These are phyloP conservation scores for Globodera rostochiensis DNA, from an alignment of 1,140 invertebrate species.

Conservation along the genomic window DNA sequence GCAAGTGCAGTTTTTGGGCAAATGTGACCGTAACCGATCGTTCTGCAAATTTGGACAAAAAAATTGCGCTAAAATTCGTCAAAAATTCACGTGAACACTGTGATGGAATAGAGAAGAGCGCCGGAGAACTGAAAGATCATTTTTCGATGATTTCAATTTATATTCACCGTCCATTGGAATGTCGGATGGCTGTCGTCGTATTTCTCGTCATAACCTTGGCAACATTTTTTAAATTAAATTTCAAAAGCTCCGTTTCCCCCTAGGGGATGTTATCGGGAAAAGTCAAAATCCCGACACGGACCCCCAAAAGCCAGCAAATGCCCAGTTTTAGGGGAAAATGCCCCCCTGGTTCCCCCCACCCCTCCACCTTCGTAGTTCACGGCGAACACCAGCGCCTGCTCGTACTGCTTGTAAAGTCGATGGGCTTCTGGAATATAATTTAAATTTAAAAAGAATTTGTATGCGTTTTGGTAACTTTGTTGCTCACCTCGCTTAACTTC, in stretches of 20 bases:
- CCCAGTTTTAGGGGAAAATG: no score
- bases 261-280: no score
- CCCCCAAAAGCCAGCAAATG: no score
- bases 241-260: neutral
- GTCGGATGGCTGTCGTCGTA: conserved; percentile 70
- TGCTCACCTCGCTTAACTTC: conserved; percentile 72
- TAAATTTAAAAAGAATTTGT: neutral
- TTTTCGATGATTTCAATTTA: neutral
- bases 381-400: conserved; percentile 76
- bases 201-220: conserved; percentile 75
- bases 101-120: conserved; percentile 79
- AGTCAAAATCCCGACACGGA: no score
- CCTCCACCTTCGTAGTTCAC: conserved; percentile 72
- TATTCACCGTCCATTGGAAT: conserved; percentile 72
- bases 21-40: conserved; percentile 88
- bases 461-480: neutral
- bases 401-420: conserved; percentile 77
- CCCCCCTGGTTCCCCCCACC: neutral
- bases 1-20: conserved; percentile 83
- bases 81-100: conserved; percentile 76
- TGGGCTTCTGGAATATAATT: conserved; percentile 68
- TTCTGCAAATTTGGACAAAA: conserved; percentile 24
- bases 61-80: conserved; percentile 59
- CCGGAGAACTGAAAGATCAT: conserved; percentile 71
- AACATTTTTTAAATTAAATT: conserved; percentile 5